Evolutionary conservation across 2,113 vertebrate species (phyloP), one percentile per base, ranked within the genome.

Genomic region (Semnopithecus entellus): DNA sequence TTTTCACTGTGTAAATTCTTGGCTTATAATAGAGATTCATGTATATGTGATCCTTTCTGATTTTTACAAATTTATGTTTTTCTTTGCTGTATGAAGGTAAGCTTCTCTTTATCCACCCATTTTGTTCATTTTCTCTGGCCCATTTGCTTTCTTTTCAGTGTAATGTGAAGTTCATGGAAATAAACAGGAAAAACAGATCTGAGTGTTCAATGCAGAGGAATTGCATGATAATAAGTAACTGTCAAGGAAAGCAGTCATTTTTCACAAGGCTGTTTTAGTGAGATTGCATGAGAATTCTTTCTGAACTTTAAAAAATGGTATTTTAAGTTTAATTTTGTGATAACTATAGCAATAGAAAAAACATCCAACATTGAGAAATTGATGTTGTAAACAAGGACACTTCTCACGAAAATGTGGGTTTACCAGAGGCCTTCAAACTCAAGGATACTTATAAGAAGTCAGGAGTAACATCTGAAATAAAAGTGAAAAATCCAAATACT

Each of bases 241-340:
- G 9, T 45, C 27, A 66, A n/a, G n/a, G 45, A 90, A 81, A 72
- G 22, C 48, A 3, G 7, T 80, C 57, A 25, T 48, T 95, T 83
- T 97, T 89, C n/a, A 50, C 35, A 94, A 40, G 55, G 13, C 32
- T 76, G 1, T 85, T 78, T 61, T 52, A 70, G 59, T 85, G 81
- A 92, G 55, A 80, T 32, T 82, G 94, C 43, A 70, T 64, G 43
- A 79, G 80, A 96, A 59, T 89, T 95, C 43, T 59, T 96, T 30
- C 6, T 55, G 14, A 87, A 45, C 7, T 64, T 64, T 32, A 64
- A 79, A 96, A 83, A 45, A 27, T 91, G 14, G 55, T 66, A 32
- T 73, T 80, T 78, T 86, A 78, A 84, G 30, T 35, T 88, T 78
- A 91, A 81, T 78, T 91, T 75, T 79, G 25, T 89, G 8, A 4